Conservation (phyloP, 1,140 invertebrate species). For the Drosophila bocqueti region DNA sequence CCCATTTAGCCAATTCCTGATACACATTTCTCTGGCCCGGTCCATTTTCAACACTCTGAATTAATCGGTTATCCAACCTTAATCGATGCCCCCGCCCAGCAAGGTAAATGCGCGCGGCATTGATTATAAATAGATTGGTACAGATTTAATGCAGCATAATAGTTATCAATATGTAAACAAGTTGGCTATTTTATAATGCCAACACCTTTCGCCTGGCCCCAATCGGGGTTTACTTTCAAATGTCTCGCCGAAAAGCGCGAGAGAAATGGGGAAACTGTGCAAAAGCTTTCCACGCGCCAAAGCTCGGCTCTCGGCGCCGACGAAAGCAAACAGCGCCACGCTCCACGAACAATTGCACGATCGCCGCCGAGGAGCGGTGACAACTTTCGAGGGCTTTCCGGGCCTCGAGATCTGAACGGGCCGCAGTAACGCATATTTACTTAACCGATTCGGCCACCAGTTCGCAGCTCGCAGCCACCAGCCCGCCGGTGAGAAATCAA, state of each 20-base stretch:
- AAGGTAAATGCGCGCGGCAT: conserved; percentile 25
- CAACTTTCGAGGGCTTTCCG: conserved; percentile 31
- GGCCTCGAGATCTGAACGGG: conserved; percentile 12
- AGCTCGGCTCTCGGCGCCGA: conserved; percentile 27
- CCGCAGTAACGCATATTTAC: conserved; percentile 48
- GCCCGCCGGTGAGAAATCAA: neutral
- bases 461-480: neutral
- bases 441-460: conserved; percentile 22
- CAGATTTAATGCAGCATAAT: conserved; percentile 27
- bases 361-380: conserved; percentile 31
- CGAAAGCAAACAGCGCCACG: conserved; percentile 29
- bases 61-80: conserved; percentile 35
- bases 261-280: conserved; percentile 32
- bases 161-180: conserved; percentile 47
- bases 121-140: conserved; percentile 21
- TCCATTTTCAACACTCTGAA: neutral
- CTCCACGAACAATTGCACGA: conserved; percentile 47
- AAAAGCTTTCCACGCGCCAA: conserved; percentile 28
- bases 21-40: neutral
- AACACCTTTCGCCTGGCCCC: conserved; percentile 63
- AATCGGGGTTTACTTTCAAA: conserved; percentile 46
- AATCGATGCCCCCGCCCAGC: conserved; percentile 8
- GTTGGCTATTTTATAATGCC: conserved; percentile 55
- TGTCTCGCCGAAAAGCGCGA: conserved; percentile 16
- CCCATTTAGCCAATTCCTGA: too few species aligned